Conservation (phyloP, 2,797 vertebrate species). For the Bovichtus diacanthus region DNA sequence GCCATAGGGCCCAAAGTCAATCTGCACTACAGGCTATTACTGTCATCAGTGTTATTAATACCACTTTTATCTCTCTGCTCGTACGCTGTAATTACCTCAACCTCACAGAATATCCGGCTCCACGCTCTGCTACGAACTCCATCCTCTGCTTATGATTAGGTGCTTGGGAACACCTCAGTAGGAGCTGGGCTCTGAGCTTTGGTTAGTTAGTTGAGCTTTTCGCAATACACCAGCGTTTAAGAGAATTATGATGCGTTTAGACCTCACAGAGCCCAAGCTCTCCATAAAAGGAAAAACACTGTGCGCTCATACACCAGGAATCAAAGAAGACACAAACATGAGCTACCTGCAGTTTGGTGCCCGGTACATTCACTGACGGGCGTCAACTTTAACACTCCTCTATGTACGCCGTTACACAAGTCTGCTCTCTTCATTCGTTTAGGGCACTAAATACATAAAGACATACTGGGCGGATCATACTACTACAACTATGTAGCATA, state of each 20-base stretch:
- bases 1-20: constrained; percentile 62
- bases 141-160: constrained; percentile 42
- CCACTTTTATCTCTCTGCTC: constrained; percentile 69
- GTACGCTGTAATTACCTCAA: constrained; percentile 67
- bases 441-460: background rate
- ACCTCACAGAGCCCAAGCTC: background rate
- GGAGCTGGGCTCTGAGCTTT: background rate
- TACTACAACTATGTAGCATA: background rate
- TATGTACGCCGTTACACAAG: background rate
- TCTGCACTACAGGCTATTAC: constrained; percentile 69
- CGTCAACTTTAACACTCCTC: background rate
- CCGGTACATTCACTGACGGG: background rate
- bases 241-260: constrained; percentile 20
- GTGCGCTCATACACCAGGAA: background rate
- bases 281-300: background rate
- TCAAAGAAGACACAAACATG: background rate
- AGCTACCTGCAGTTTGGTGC: background rate
- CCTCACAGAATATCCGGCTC: constrained; percentile 55
- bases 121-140: constrained; percentile 23
- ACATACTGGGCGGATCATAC: background rate
- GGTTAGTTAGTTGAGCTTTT: constrained; percentile 24
- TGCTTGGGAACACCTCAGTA: constrained; percentile 25
- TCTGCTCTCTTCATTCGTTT: background rate
- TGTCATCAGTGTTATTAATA: constrained; percentile 74
- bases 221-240: background rate